A percentile compares a stretch with the other conserved stretches of the same genome.
phyloP scores from a whole-genome alignment of 2,888 invertebrate species.

The Heterodera filipjevi region DNA sequence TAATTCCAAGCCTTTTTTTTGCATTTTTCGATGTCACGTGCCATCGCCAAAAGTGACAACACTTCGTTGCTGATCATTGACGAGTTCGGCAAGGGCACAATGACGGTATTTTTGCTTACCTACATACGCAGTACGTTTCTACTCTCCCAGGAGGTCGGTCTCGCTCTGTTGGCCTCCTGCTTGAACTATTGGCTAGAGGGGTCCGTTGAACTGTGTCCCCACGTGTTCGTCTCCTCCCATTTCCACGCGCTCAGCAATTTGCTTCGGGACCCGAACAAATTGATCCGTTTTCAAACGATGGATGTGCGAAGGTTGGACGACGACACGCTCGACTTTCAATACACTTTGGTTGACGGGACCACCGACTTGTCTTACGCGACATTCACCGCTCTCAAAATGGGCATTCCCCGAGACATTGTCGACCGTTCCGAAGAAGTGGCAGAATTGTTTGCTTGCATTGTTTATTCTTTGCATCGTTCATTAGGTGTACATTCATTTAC shows the following conservation, averaged over 20 bases:
- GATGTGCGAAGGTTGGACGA: conserved; percentile 72
- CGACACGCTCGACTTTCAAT: conserved; percentile 60
- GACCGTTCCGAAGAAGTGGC: conserved; percentile 68
- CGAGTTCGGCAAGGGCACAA: conserved; percentile 86
- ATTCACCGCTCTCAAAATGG: conserved; percentile 73
- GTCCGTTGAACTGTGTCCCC: conserved; percentile 72
- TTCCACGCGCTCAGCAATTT: conserved; percentile 74
- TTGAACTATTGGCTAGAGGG: conserved; percentile 74
- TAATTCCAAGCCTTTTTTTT: background rate
- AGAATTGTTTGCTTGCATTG: too few species aligned
- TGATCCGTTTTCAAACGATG: conserved; percentile 70
- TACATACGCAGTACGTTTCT: background rate
- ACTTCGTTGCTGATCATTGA: conserved; percentile 81
- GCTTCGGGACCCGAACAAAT: conserved; percentile 64
- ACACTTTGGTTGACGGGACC: conserved; percentile 70
- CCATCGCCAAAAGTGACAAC: conserved; percentile 73
- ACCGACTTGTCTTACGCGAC: conserved; percentile 74
- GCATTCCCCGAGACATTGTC: conserved; percentile 70
- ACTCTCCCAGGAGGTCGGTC: conserved; percentile 75
- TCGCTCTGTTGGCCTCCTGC: conserved; percentile 76
- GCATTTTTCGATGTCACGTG: conserved; percentile 74
- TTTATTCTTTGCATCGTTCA: background rate
- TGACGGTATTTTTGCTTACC: conserved; percentile 63
- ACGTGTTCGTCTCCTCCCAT: conserved; percentile 80
- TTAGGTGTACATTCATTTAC: conserved; percentile 23